Evolutionary conservation across 2,888 invertebrate species (phyloP).

Genomic region (Parapristionchus giblindavisi): DNA sequence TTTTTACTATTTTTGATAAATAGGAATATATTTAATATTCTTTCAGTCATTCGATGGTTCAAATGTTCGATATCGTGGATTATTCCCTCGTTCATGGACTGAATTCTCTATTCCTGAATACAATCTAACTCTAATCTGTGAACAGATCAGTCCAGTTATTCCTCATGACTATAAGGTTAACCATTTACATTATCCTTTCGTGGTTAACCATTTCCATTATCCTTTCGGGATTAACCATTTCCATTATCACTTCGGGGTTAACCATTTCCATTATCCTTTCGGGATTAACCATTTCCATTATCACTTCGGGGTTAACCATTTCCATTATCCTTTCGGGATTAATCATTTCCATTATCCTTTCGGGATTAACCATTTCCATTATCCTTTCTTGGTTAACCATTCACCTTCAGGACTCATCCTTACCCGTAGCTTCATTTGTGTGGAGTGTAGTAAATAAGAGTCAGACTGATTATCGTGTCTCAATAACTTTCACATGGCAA

Average conservation of each 20-base stretch:
- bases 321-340: too few relatives aligned
- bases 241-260: too few relatives aligned
- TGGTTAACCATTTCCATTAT: too few relatives aligned
- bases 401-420: conserved; percentile 79
- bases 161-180: conserved; percentile 86
- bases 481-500: conserved; percentile 88
- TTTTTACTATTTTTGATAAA: not conserved
- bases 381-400: too few relatives aligned
- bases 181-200: too few relatives aligned
- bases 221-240: too few relatives aligned
- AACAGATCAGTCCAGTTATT: conserved; percentile 90
- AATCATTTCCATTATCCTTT: too few relatives aligned
- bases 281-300: too few relatives aligned
- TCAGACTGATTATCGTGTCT: conserved; percentile 75
- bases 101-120: conserved; percentile 84
- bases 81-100: conserved; percentile 91
- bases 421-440: conserved; percentile 87
- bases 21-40: not conserved
- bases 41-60: conserved; percentile 27
- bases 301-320: too few relatives aligned
- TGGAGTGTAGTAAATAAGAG: conserved; percentile 83
- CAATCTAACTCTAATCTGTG: conserved; percentile 82
- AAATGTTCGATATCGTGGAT: conserved; percentile 74
- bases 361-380: too few relatives aligned
- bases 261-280: too few relatives aligned